A percentile compares a stretch with the other conserved stretches of the same genome.
Evolutionary conservation across 2,797 vertebrate genomes (phyloP).

Genomic region (Lophotriccus pileatus): DNA sequence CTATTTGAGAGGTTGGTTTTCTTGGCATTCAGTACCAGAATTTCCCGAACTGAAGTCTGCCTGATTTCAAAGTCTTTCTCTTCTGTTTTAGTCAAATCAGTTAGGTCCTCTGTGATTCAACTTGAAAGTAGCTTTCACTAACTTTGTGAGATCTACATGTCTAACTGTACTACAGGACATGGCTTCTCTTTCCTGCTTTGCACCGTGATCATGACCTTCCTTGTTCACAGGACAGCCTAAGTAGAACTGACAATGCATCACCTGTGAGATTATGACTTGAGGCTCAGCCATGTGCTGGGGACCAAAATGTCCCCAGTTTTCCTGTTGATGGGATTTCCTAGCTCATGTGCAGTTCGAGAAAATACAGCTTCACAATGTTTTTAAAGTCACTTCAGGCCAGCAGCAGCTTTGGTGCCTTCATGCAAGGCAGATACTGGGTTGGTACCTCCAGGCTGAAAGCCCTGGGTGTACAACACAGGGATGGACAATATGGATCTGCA

Average conservation of each 20-base stretch:
- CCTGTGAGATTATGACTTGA: background rate
- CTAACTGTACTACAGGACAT: background rate
- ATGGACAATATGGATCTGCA: background rate
- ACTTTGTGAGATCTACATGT: background rate
- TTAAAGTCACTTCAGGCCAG: background rate
- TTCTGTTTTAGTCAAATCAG: background rate
- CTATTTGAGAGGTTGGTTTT: background rate
- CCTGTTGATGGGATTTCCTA: background rate
- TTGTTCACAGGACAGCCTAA: background rate
- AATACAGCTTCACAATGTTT: background rate
- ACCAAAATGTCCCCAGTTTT: background rate
- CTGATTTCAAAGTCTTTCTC: background rate
- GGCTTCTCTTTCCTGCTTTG: background rate
- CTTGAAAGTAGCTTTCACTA: background rate
- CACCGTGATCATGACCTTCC: accelerated
- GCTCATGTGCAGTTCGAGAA: background rate
- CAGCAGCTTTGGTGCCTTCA: background rate
- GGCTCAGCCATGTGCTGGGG: background rate
- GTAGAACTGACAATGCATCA: background rate
- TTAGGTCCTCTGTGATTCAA: background rate
- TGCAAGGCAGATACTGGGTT: background rate
- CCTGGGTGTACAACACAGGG: background rate
- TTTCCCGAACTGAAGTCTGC: background rate
- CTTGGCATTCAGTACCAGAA: background rate
- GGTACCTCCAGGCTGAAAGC: background rate